Evolutionary conservation across 2,113 vertebrate species (phyloP).

Genomic region (Mesocricetus auratus): DNA sequence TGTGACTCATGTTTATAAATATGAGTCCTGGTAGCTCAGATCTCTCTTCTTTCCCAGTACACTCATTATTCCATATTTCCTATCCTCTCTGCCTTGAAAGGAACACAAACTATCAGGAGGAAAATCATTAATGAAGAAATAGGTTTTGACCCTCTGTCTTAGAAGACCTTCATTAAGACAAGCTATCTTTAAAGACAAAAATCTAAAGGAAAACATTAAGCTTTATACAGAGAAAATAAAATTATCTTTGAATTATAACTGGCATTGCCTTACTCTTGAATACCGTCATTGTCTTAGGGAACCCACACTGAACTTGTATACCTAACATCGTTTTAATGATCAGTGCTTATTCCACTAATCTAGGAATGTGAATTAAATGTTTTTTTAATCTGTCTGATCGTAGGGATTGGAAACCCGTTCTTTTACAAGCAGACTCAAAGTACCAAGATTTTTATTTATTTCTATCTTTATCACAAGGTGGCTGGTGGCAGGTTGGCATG

Average conservation of each 20-base stretch:
- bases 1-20: background rate
- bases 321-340: background rate
- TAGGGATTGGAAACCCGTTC: background rate
- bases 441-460: background rate
- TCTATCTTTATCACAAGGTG: background rate
- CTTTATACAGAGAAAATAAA: conserved; percentile 22
- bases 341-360: conserved; percentile 1
- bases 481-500: background rate
- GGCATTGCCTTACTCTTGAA: background rate
- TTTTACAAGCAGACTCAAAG: background rate
- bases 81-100: background rate
- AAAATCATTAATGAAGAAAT: background rate
- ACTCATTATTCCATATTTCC: background rate
- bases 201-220: background rate
- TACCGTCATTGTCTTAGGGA: background rate
- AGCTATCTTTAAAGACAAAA: background rate
- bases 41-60: background rate
- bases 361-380: background rate
- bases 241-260: background rate
- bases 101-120: background rate
- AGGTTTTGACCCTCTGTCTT: background rate
- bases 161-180: conserved; percentile 1
- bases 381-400: background rate
- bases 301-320: background rate
- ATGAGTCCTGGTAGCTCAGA: background rate